A percentile compares a stretch with the other conserved stretches of the same genome.
Evolutionary conservation across 2,888 invertebrate species (phyloP).

Genomic region (Beris morrisii): DNA sequence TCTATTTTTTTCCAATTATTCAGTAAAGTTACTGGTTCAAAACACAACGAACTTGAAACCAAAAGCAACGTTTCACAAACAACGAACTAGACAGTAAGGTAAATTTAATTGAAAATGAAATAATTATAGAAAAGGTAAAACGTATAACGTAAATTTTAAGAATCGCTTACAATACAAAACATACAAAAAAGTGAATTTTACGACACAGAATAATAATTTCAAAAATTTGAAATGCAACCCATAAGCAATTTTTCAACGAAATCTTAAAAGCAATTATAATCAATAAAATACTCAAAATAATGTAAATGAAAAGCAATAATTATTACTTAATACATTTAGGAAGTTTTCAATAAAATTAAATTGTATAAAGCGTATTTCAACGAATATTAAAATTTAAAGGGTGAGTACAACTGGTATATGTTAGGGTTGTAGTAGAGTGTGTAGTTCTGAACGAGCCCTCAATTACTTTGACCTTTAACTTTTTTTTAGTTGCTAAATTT

Average conservation of each 20-base stretch:
- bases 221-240: no score
- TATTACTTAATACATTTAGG: neutral
- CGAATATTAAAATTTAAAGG: no score
- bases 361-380: no score
- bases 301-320: slow-evolving; percentile 23
- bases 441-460: neutral
- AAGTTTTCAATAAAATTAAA: slow-evolving; percentile 10
- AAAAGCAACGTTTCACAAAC: slow-evolving; percentile 58
- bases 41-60: slow-evolving; percentile 45
- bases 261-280: slow-evolving; percentile 28
- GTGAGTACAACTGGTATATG: slow-evolving; percentile 11
- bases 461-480: no score
- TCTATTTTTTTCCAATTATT: slow-evolving; percentile 32
- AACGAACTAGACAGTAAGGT: slow-evolving; percentile 54
- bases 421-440: slow-evolving; percentile 18
- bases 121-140: slow-evolving; percentile 11
- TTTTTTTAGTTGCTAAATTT: no score
- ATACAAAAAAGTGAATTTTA: no score
- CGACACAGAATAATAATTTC: no score
- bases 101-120: slow-evolving; percentile 6
- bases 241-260: slow-evolving; percentile 27
- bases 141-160: neutral
- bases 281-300: no score
- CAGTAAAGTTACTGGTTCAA: slow-evolving; percentile 38
- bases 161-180: neutral